Evolutionary conservation across 2,888 invertebrate genomes (phyloP).

Genomic region (Tenthredo notha): DNA sequence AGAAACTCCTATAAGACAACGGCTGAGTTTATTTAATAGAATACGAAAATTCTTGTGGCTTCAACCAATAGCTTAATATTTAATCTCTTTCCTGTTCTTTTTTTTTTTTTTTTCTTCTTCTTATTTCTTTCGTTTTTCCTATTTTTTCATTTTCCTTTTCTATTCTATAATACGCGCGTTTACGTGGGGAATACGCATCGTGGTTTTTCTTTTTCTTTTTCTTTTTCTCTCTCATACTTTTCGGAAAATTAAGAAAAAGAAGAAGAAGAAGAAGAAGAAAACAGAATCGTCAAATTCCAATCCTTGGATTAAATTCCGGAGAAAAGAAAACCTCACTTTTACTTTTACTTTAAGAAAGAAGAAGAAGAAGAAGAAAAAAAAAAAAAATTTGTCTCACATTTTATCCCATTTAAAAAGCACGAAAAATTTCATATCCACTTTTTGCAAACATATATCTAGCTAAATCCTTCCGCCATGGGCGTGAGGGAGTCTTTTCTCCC

Average conservation of each 20-base stretch:
- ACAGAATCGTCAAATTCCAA: not conserved
- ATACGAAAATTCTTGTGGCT: not conserved
- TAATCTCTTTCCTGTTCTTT: not conserved
- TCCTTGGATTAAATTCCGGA: not conserved
- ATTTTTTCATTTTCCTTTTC: no score
- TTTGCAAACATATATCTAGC: not conserved
- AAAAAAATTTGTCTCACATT: no score
- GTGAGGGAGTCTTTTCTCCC: not conserved
- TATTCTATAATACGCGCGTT: no score
- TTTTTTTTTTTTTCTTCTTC: not conserved
- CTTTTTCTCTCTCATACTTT: not conserved
- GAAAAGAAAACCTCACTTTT: not conserved
- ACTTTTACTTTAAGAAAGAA: not conserved
- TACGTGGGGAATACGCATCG: no score
- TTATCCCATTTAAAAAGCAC: not conserved
- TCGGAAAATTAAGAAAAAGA: not conserved
- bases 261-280: not conserved
- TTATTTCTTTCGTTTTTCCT: not conserved
- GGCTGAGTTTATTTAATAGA: not conserved
- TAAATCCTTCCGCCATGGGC: not conserved
- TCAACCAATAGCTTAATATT: not conserved
- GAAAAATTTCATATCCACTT: not conserved
- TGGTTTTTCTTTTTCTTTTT: not conserved
- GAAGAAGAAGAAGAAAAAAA: no score
- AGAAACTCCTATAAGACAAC: conserved; percentile 9